Evolutionary conservation across 2,797 vertebrate species (phyloP), one percentile per base, ranked within the genome.

Genomic region (Synanceia verrucosa): DNA sequence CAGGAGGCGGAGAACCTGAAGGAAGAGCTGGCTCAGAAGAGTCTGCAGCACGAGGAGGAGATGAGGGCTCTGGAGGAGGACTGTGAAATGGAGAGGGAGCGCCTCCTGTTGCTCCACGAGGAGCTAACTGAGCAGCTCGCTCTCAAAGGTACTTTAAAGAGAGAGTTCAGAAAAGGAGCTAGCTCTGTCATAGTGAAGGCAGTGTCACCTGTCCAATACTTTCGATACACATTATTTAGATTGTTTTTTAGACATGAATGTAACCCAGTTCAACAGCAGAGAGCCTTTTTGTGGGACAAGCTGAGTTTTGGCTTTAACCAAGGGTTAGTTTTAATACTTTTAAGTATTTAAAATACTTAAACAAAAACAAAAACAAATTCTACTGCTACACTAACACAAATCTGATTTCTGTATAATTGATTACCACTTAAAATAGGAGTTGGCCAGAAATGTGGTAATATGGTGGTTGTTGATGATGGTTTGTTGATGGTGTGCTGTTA

Each of bases 1-100:
- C 92, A 94, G 85, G 94, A 97, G 78, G 79, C 95, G 3, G 93
- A 93, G 78, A 93, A 84, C 80, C 90, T 98, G n/a, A 93, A 92
- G 68, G 94, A 94, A 80, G 95, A 97, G 60, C 86, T 97, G 51
- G 62, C 86, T 48, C 93, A 89, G 31, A 84, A 95, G 70, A 92
- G 77, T 88, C 62, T 73, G 66, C 73, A 88, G 18, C 95, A 97
- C 43, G 93, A 96, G 70, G 94, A 96, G 37, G 96, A 98, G 70
- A 82, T 97, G 56, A 93, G 91, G 65, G 90, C 94, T 62, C 78
- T 99, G 84, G 94, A 94, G 76, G 91, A 92, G 50, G 94, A 95
- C 79, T 94, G 83, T 14, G 94, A 96, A 83, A 91, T 94, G 10
- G 96, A 97, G 86, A 89, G 93, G 78, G 94, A 91, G 43, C 87